phyloP scores from a whole-genome alignment of 2,113 vertebrate genomes.

The Circaetus gallicus region DNA sequence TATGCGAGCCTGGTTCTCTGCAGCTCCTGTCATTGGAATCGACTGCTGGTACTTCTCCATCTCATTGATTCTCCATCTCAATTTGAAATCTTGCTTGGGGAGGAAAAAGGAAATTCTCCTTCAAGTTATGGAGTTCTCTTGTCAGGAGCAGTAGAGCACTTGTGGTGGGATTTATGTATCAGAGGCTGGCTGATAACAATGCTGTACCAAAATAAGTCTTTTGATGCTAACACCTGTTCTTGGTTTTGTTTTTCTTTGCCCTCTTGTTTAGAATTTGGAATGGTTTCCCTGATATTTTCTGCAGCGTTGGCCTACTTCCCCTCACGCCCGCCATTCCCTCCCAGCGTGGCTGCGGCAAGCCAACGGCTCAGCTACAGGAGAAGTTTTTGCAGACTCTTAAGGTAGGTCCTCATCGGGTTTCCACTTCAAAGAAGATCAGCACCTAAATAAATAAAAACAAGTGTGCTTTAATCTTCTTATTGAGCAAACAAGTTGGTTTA shows the following conservation, averaged over 20 bases:
- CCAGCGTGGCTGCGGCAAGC: constrained; percentile 94
- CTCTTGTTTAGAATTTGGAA: constrained; percentile 82
- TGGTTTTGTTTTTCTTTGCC: constrained; percentile 20
- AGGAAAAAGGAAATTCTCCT: background rate
- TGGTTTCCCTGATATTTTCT: constrained; percentile 83
- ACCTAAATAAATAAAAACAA: constrained; percentile 37
- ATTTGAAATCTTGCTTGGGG: background rate
- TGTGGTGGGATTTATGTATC: background rate
- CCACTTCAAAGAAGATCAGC: background rate
- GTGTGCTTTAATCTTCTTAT: constrained; percentile 37
- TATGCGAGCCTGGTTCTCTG: background rate
- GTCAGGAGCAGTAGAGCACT: background rate
- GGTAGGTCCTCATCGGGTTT: constrained; percentile 69
- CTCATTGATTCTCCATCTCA: background rate
- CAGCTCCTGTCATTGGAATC: background rate
- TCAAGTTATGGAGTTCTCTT: background rate
- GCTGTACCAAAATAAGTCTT: background rate
- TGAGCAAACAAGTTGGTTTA: constrained; percentile 24
- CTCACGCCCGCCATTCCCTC: constrained; percentile 89
- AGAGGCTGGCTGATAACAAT: background rate
- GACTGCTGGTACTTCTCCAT: background rate
- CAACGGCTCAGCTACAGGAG: constrained; percentile 91
- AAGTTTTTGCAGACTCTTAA: constrained; percentile 91
- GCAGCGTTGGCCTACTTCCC: constrained; percentile 90
- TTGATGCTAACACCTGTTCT: background rate